A percentile compares a stretch with the other conserved stretches of the same genome.
These are phyloP conservation scores for Bombyx huttoni DNA, from an alignment of 2,888 invertebrate species.

Conservation along the genomic window DNA sequence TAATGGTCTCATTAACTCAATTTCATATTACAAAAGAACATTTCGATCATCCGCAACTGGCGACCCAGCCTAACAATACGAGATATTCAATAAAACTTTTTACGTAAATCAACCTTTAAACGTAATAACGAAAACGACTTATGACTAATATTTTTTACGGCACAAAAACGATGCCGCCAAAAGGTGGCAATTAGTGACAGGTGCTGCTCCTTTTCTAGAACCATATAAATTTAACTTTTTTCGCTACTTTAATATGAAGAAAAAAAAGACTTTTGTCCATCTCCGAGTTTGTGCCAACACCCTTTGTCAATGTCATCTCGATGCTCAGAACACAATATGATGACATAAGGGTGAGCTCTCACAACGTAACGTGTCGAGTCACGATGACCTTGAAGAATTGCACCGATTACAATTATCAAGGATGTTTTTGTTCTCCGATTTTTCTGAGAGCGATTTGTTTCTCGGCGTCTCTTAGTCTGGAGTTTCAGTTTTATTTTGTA, in stretches of 20 bases:
- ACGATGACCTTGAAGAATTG: constrained; percentile 55
- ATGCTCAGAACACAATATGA: constrained; percentile 57
- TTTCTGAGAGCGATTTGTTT: constrained; percentile 31
- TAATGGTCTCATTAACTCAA: neutral
- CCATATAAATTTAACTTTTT: constrained; percentile 51
- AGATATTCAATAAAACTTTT: neutral
- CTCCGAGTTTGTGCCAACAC: constrained; percentile 50
- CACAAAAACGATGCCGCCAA: constrained; percentile 52
- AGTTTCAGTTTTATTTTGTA: constrained; percentile 10
- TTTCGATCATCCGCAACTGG: neutral
- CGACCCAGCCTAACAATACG: neutral
- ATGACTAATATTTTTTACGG: constrained; percentile 22
- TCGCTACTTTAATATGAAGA: constrained; percentile 11
- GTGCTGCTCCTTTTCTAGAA: constrained; percentile 47
- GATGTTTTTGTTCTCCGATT: constrained; percentile 35
- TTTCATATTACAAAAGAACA: neutral
- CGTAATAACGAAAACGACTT: neutral
- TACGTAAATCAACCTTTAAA: neutral
- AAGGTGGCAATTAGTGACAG: constrained; percentile 71
- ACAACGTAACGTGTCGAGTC: constrained; percentile 27
- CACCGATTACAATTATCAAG: constrained; percentile 21
- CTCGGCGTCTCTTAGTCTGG: constrained; percentile 56
- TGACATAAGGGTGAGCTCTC: constrained; percentile 48
- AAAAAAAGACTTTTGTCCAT: constrained; percentile 39
- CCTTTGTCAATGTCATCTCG: constrained; percentile 62